Evolutionary conservation across 1,140 invertebrate genomes (phyloP).

Genomic region (Maniola jurtina): DNA sequence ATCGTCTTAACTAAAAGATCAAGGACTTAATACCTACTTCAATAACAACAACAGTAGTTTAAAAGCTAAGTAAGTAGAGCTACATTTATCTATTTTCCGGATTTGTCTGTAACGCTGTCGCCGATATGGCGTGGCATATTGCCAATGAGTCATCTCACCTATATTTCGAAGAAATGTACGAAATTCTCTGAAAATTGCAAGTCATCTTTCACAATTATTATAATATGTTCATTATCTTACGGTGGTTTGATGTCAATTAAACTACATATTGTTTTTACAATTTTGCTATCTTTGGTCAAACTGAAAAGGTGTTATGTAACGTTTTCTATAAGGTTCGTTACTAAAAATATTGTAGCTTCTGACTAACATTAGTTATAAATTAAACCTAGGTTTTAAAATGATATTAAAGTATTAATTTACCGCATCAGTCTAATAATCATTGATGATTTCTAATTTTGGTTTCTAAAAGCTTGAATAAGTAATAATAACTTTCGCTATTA

Average conservation of each 20-base stretch:
- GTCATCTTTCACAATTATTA: no score
- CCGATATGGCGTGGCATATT: constrained; percentile 48
- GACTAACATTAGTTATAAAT: no score
- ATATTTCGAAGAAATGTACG: constrained; percentile 40
- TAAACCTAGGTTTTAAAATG: no score
- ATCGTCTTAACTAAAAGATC: neutral
- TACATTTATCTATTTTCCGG: constrained; percentile 36
- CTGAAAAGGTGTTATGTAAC: neutral
- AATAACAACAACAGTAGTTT: constrained; percentile 16
- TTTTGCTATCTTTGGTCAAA: neutral
- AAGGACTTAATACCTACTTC: neutral
- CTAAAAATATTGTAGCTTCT: no score
- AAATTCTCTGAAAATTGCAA: neutral
- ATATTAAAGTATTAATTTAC: no score
- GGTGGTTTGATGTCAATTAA: no score
- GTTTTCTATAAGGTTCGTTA: neutral
- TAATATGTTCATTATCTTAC: no score
- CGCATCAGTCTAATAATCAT: no score
- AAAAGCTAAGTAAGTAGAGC: constrained; percentile 40
- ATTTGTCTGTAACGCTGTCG: constrained; percentile 39
- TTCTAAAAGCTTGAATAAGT: no score
- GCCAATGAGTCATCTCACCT: constrained; percentile 56
- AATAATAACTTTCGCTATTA: no score
- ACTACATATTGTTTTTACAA: neutral
- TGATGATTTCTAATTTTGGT: no score